These are phyloP conservation scores for Zaprionus taronus DNA, from an alignment of 1,140 invertebrate species.

Conservation along the genomic window DNA sequence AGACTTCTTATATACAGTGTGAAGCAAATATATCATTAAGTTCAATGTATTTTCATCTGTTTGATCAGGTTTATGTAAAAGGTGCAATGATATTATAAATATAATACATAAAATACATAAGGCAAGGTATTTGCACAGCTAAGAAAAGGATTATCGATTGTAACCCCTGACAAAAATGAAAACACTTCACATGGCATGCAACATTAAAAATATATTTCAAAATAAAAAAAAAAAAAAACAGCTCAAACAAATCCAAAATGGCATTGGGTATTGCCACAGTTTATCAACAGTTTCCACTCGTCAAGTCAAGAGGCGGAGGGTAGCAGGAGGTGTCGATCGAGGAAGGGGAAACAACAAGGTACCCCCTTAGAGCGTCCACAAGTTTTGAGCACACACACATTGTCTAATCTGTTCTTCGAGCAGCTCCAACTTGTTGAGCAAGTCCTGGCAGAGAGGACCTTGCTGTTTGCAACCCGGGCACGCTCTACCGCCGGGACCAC, in stretches of 20 bases:
- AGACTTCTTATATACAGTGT: not conserved
- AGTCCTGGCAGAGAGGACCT: constrained; percentile 1
- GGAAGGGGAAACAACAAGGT: too few relatives aligned
- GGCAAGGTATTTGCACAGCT: not conserved
- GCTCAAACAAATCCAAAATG: not conserved
- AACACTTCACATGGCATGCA: not conserved
- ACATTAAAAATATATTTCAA: constrained; percentile 5
- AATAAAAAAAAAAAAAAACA: not conserved
- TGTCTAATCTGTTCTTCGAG: constrained; percentile 1
- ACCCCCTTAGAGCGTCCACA: not conserved
- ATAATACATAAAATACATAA: not conserved
- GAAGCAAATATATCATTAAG: not conserved
- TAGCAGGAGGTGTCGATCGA: not conserved
- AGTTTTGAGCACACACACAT: constrained; percentile 38
- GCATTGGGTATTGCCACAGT: not conserved
- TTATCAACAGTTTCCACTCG: not conserved
- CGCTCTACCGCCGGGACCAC: constrained; percentile 45
- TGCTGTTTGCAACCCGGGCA: constrained; percentile 20
- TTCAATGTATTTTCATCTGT: not conserved
- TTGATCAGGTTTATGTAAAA: not conserved
- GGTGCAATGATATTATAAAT: not conserved
- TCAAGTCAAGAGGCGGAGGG: not conserved
- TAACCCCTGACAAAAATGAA: not conserved
- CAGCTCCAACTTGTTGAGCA: not conserved
- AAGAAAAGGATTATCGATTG: too few relatives aligned